phyloP scores from a whole-genome alignment of 2,113 vertebrate species.

The Dendrocopos noguchii region DNA sequence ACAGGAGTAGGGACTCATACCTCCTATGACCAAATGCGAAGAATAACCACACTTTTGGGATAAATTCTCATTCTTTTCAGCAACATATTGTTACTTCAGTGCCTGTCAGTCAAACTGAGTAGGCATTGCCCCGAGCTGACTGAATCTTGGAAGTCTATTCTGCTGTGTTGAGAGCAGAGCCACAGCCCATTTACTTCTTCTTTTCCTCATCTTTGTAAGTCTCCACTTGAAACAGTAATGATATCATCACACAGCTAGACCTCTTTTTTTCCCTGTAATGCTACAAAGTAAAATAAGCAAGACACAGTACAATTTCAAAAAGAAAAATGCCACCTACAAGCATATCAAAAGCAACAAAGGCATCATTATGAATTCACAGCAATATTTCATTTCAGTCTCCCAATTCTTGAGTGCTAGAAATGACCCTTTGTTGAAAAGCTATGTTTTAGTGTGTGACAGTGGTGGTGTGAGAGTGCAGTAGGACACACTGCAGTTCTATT shows the following conservation, averaged over 20 bases:
- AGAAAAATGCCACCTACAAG: not conserved
- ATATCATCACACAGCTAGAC: not conserved
- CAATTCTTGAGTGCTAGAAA: not conserved
- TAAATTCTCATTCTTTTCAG: not conserved
- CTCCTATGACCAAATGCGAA: not conserved
- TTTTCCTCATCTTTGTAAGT: not conserved
- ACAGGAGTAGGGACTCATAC: not conserved
- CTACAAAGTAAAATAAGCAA: not conserved
- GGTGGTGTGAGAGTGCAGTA: not conserved
- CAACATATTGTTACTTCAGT: not conserved
- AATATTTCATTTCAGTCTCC: slow-evolving; percentile 7
- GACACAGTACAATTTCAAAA: not conserved
- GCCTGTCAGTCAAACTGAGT: not conserved
- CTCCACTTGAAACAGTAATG: not conserved
- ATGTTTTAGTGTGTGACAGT: not conserved
- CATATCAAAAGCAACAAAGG: not conserved
- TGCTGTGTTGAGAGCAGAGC: not conserved
- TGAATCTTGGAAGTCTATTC: not conserved
- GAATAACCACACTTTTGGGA: not conserved
- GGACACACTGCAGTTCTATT: not conserved
- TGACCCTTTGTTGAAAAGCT: not conserved
- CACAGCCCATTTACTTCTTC: not conserved
- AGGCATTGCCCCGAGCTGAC: not conserved
- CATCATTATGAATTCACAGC: not conserved
- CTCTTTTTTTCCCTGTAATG: not conserved